phyloP scores from a whole-genome alignment of 2,113 vertebrate species.

The Ailurus styani region DNA sequence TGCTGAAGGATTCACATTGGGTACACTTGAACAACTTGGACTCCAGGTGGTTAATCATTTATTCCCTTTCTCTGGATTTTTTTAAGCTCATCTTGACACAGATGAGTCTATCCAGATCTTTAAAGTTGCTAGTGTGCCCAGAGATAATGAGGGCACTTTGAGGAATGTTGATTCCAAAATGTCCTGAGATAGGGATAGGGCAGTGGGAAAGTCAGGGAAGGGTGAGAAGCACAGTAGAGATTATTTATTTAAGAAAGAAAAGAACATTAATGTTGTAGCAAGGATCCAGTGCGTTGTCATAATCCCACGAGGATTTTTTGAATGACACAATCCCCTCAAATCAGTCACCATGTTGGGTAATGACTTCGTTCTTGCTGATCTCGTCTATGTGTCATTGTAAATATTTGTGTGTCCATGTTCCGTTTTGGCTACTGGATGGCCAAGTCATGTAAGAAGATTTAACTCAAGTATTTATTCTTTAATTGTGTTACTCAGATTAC shows the following conservation, averaged over 20 bases:
- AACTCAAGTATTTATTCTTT: slow-evolving; percentile 65
- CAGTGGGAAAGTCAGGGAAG: slow-evolving; percentile 74
- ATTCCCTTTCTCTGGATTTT: slow-evolving; percentile 49
- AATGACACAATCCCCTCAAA: slow-evolving; percentile 45
- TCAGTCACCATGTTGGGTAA: slow-evolving; percentile 29
- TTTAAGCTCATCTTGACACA: slow-evolving; percentile 51
- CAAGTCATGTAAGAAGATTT: slow-evolving; percentile 46
- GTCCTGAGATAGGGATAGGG: slow-evolving; percentile 40
- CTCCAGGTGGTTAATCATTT: slow-evolving; percentile 53
- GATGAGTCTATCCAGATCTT: slow-evolving; percentile 51
- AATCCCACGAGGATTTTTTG: slow-evolving; percentile 46
- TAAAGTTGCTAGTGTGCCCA: slow-evolving; percentile 29
- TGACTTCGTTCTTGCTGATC: slow-evolving; percentile 64
- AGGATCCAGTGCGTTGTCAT: slow-evolving; percentile 61
- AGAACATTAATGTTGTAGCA: slow-evolving; percentile 49
- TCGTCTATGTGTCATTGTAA: slow-evolving; percentile 68
- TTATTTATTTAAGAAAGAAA: slow-evolving; percentile 73
- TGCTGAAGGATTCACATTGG: slow-evolving; percentile 53
- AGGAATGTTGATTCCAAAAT: slow-evolving; percentile 52
- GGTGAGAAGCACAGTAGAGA: slow-evolving; percentile 79
- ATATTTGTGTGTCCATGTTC: slow-evolving; percentile 53
- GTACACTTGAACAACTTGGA: slow-evolving; percentile 33
- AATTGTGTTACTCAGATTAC: slow-evolving; percentile 63
- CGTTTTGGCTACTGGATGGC: slow-evolving; percentile 71
- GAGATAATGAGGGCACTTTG: not conserved